Base-by-base conservation (phyloP, 2,888 invertebrate species). In the Melinaea menophilus region DNA sequence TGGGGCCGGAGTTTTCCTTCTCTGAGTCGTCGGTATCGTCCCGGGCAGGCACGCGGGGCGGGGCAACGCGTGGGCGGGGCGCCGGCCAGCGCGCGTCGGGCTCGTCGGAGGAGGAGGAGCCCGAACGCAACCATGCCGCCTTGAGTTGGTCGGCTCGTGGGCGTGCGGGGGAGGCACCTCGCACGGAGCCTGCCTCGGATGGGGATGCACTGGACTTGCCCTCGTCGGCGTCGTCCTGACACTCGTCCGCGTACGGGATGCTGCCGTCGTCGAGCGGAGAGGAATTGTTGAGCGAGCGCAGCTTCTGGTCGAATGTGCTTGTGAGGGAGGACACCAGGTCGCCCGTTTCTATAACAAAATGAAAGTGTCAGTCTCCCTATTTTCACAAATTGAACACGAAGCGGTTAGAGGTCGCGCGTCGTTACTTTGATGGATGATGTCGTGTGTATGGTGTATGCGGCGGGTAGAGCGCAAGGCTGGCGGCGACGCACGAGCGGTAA, bases 231-330 rank as follows among this genome's bases (percentile, higher is more conserved):
- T 89, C 92, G 77, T 94, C 93, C 67, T 92, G 93, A 67, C 93
- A 92, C 83, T 94, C 94, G 82, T 94, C 94, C 72, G 93, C 94
- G 86, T 92, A 95, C 61, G 94, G 94, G 81, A 94, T 93, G 89
- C 93, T 93, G 79, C 93, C 93, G 84, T 93, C 93, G 80, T 92
- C 92, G 56, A 92, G 91, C 75, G 92, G 92, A 65, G 93, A 93
- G 64, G 94, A 92, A 87, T 93, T 94, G 79, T 95, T 92, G 76
- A 95, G 85, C 76, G 94, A 94, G 75, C 94, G 93, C 86, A 96
- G 92, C 85, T 96, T 96, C 79, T 95, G 94, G 83, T 97, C 96
- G 86, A 96, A 94, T 66, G 96, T 95, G 79, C 95, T 95, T 74
- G 96, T 97, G 80, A 97, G 93, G 75, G 94, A 94, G 71, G 94